Evolutionary conservation across 2,888 invertebrate genomes (phyloP).

Genomic region (Cryptosula pallasiana): DNA sequence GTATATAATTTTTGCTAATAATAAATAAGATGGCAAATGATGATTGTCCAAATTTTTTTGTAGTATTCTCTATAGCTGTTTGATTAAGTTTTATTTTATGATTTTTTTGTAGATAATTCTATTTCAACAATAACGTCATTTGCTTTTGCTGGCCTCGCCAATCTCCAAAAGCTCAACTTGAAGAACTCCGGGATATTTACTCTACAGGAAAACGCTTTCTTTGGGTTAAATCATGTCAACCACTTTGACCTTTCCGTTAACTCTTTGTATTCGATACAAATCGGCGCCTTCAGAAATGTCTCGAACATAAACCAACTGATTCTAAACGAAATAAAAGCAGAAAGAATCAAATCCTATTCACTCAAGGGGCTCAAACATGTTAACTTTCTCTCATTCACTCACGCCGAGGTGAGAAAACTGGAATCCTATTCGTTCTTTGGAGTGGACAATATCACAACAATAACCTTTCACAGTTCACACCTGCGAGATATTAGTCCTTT

Average conservation of each 20-base stretch:
- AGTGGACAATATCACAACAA: slow-evolving; percentile 12
- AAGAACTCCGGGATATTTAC: not conserved
- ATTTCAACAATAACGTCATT: not conserved
- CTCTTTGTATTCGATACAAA: not conserved
- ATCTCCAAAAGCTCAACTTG: not conserved
- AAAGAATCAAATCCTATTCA: not conserved
- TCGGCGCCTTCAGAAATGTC: slow-evolving; percentile 9
- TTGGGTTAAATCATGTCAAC: not conserved
- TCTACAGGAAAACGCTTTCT: not conserved
- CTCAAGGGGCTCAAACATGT: slow-evolving; percentile 9
- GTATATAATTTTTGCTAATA: too few relatives aligned
- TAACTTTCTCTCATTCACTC: slow-evolving; percentile 6
- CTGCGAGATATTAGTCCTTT: not conserved
- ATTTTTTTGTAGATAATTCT: slow-evolving; percentile 1
- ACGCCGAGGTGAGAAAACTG: slow-evolving; percentile 1
- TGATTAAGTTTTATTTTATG: too few relatives aligned
- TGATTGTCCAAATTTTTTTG: too few relatives aligned
- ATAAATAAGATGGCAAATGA: too few relatives aligned
- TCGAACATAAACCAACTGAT: not conserved
- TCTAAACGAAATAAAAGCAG: slow-evolving; percentile 5
- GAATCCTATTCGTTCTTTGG: slow-evolving; percentile 8
- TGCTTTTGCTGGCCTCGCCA: slow-evolving; percentile 1
- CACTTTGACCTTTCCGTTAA: not conserved
- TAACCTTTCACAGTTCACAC: slow-evolving; percentile 4
- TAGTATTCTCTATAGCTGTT: too few relatives aligned